Conservation (phyloP, 2,797 vertebrate species). For the Muraenolepis orangiensis region DNA sequence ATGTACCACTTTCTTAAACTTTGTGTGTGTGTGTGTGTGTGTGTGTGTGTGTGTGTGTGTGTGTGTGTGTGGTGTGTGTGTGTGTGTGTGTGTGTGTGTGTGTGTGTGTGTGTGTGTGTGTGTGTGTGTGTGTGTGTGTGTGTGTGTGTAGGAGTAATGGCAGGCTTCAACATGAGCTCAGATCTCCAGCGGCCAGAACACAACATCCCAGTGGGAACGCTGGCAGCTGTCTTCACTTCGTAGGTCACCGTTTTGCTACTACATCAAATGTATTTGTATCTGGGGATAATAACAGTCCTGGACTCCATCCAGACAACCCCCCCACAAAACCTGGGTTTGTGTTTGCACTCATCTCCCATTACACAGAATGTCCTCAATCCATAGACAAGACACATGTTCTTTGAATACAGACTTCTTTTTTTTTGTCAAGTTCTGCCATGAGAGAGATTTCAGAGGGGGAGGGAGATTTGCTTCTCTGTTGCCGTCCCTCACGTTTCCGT, state of each 20-base stretch:
- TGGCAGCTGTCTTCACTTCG: conserved; percentile 93
- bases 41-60: conserved; percentile 15
- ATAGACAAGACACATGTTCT: too few relatives aligned
- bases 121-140: conserved; percentile 27
- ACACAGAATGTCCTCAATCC: too few relatives aligned
- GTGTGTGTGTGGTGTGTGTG: conserved; percentile 1
- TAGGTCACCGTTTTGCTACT: conserved; percentile 68
- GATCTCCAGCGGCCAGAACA: conserved; percentile 88
- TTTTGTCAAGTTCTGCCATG: too few relatives aligned
- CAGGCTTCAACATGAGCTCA: conserved; percentile 98
- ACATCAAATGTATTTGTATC: background rate
- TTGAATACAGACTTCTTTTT: too few relatives aligned
- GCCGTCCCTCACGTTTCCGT: background rate
- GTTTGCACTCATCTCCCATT: background rate
- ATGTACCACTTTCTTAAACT: too few relatives aligned
- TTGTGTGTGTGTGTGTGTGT: conserved; percentile 43
- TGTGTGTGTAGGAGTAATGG: conserved; percentile 88
- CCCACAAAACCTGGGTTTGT: background rate
- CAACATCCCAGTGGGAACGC: conserved; percentile 90
- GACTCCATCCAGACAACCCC: background rate
- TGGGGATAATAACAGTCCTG: background rate
- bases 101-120: conserved; percentile 9
- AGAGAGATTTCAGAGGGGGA: background rate
- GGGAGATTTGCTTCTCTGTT: background rate
- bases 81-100: conserved; percentile 2